Conservation (phyloP, 2,888 invertebrate species). For the Thereva unica region DNA sequence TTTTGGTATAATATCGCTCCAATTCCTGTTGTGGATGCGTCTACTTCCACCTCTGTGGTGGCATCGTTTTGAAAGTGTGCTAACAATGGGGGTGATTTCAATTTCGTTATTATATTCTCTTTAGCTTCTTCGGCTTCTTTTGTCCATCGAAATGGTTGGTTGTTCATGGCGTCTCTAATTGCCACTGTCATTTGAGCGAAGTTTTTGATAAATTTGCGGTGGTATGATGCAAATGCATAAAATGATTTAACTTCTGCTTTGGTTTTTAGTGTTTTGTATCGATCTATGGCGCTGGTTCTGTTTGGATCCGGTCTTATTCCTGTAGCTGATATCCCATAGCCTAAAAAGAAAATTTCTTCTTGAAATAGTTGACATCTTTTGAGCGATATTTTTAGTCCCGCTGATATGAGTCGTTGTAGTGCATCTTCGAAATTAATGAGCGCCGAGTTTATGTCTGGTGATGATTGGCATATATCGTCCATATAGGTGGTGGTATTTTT, state of each 20-base stretch:
- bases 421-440: too few species aligned
- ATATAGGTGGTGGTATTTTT: too few species aligned
- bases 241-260: slow-evolving; percentile 12
- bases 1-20: too few species aligned
- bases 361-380: slow-evolving; percentile 24
- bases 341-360: slow-evolving; percentile 26
- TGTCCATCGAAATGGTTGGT: too few species aligned
- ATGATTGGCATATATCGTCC: too few species aligned
- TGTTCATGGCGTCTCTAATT: too few species aligned
- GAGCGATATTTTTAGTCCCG: slow-evolving; percentile 3
- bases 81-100: not conserved
- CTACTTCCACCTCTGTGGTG: too few species aligned
- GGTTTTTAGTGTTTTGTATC: slow-evolving; percentile 13
- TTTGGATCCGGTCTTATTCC: slow-evolving; percentile 11
- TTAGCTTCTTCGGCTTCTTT: not conserved
- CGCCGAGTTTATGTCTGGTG: too few species aligned
- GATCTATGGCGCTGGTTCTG: slow-evolving; percentile 1
- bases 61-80: too few species aligned
- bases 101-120: not conserved
- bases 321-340: slow-evolving; percentile 19
- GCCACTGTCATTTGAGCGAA: not conserved
- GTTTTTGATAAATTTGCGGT: not conserved
- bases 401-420: not conserved
- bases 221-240: slow-evolving; percentile 10
- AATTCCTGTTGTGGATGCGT: too few species aligned